phyloP scores from a whole-genome alignment of 30 jellyfish, hydroid and myxozoan genomes.

The Calvadosia cruxmelitensis region DNA sequence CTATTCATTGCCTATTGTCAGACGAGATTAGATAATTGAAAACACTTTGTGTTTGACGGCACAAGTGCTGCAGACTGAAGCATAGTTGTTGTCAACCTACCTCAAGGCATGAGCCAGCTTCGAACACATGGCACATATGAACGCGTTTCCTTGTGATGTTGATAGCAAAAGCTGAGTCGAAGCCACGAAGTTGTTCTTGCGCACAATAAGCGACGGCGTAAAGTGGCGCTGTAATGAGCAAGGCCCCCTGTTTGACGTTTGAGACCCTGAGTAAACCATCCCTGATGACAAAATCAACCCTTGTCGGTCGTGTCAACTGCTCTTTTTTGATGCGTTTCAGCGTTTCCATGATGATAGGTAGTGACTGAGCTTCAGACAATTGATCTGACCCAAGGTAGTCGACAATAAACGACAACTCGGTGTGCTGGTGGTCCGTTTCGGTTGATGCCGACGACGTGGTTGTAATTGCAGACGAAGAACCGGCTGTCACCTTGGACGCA shows the following conservation, averaged over 20 bases:
- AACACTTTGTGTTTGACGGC: too few species aligned
- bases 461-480: background rate
- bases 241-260: slow-evolving; percentile 82
- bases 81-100: too few species aligned
- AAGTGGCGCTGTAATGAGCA: slow-evolving; percentile 94
- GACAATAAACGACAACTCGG: slow-evolving; percentile 71
- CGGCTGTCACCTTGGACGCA: background rate
- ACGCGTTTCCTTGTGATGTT: slow-evolving; percentile 81
- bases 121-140: slow-evolving; percentile 95
- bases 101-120: slow-evolving; percentile 93
- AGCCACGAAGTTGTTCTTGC: slow-evolving; percentile 90
- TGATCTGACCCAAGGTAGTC: slow-evolving; percentile 95
- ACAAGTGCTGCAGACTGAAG: too few species aligned
- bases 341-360: slow-evolving; percentile 84
- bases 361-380: slow-evolving; percentile 94
- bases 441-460: background rate
- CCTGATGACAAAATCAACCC: slow-evolving; percentile 80
- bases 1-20: too few species aligned
- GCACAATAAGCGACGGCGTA: slow-evolving; percentile 96
- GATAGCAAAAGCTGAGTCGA: slow-evolving; percentile 89
- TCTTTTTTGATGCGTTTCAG: slow-evolving; percentile 78
- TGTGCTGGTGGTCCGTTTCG: slow-evolving; percentile 31
- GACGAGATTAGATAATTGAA: too few species aligned
- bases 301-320: slow-evolving; percentile 53
- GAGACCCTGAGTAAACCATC: slow-evolving; percentile 80